Evolutionary conservation across 2,113 vertebrate species (phyloP).

Genomic region (Gadus macrocephalus): DNA sequence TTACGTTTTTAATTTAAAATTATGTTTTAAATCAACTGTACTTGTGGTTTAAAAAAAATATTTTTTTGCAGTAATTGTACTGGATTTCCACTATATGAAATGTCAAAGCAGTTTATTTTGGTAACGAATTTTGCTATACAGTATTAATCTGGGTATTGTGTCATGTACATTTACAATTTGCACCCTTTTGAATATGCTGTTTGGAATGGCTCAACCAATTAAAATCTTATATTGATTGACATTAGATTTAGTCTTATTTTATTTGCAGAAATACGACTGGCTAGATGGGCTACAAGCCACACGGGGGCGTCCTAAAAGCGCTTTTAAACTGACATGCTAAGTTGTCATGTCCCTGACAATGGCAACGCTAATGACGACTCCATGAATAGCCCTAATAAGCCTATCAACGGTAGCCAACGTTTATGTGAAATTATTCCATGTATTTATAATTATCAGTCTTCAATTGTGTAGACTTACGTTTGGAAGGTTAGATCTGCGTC

Average conservation of each 20-base stretch:
- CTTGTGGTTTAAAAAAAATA: constrained; percentile 4
- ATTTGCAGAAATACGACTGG: too few species aligned
- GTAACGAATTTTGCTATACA: not conserved
- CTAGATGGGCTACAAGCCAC: constrained; percentile 22
- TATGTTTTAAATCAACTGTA: constrained; percentile 25
- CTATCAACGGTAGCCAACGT: too few species aligned
- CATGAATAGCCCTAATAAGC: too few species aligned
- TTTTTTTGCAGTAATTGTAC: not conserved
- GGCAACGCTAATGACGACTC: too few species aligned
- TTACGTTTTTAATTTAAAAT: constrained; percentile 47
- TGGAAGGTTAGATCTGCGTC: too few species aligned
- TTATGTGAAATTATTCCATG: too few species aligned
- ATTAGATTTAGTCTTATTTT: not conserved
- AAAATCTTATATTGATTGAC: not conserved
- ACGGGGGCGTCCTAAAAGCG: constrained; percentile 40
- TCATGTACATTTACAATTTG: constrained; percentile 1
- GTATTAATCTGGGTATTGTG: constrained; percentile 10
- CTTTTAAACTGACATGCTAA: not conserved
- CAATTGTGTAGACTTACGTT: too few species aligned
- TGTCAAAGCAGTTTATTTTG: too few species aligned
- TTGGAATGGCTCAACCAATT: not conserved
- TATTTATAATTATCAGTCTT: too few species aligned
- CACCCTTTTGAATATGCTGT: not conserved
- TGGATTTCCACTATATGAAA: too few species aligned
- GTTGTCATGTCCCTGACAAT: too few species aligned